These are phyloP conservation scores for Drosophila insularis DNA, from an alignment of 1,140 invertebrate genomes.

Conservation along the genomic window DNA sequence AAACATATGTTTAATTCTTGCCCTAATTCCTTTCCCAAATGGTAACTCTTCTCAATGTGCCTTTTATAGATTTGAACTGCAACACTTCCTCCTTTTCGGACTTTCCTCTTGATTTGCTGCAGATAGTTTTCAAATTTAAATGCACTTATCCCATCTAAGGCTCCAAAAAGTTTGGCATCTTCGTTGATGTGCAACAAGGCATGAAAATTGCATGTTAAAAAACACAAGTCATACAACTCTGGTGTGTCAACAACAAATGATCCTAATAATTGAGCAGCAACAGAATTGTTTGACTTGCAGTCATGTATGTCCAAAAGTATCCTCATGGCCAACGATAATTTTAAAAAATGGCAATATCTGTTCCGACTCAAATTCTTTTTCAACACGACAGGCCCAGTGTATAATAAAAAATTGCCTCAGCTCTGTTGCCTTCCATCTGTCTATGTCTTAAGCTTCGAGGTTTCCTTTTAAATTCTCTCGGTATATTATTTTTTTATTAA, in stretches of 20 bases:
- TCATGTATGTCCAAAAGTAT: constrained; percentile 5
- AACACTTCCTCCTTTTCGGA: constrained; percentile 29
- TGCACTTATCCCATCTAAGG: constrained; percentile 31
- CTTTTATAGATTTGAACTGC: constrained; percentile 31
- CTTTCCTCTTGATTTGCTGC: constrained; percentile 28
- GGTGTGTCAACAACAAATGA: constrained; percentile 30
- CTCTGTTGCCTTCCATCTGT: constrained; percentile 51
- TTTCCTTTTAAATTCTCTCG: constrained; percentile 36
- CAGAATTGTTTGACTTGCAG: constrained; percentile 19
- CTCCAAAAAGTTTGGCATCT: constrained; percentile 37
- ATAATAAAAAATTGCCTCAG: constrained; percentile 45
- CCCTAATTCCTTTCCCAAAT: constrained; percentile 1
- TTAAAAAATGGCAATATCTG: constrained; percentile 29
- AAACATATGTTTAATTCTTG: constrained; percentile 11
- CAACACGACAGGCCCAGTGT: constrained; percentile 29
- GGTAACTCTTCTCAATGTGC: not conserved
- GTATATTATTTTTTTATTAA: constrained; percentile 30
- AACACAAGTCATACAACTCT: constrained; percentile 23
- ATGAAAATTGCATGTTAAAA: constrained; percentile 39
- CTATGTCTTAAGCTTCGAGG: constrained; percentile 37
- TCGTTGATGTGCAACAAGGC: constrained; percentile 40
- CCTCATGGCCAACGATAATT: constrained; percentile 4
- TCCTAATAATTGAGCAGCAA: constrained; percentile 27
- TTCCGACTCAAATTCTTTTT: constrained; percentile 28
- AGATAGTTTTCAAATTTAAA: constrained; percentile 46